Base-by-base conservation (phyloP, 2,888 invertebrate species). In the Sycophila texana region DNA sequence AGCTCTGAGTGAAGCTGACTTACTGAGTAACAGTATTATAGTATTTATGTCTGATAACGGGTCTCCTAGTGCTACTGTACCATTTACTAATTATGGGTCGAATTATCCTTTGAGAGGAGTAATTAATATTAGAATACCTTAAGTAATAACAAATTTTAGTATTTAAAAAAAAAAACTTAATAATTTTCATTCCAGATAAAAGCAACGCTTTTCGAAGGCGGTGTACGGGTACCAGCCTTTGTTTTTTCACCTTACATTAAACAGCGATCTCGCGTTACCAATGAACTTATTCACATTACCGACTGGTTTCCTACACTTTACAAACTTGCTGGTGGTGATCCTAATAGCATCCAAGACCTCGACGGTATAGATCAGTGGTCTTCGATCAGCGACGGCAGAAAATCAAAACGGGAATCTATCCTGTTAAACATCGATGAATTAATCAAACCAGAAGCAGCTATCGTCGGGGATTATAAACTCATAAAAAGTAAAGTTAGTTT, bases 131-230 rank as follows among this genome's bases (percentile, higher is more conserved):
- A 58, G 16, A 53, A 26, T 74, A 39, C 22, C n/a, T n/a, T n/a
- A n/a, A n/a, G n/a, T 7, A 63, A 26, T 26, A 0, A 57, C 16
- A 20, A 57, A 0, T 26, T 20, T 0, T 1, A n/a, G 3, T 18
- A 12, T 51, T 55, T 49, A 39, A 26, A 12, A 57, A 22, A 49
- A 26, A 20, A 63, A 18, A 18, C 4, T n/a, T n/a, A n/a, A n/a
- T n/a, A 10, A 14, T 39, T 66, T 18, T 22, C 60, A 13, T 55
- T 70, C 4, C 82, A 93, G 94, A 92, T 94, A 88, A 98, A 98
- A 90, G 92, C 93, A 83, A 94, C 96, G 0, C 92, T 96, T 0
- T 97, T 95, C 93, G 98, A 98, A 91, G 98, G 98, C 3, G 97
- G 94, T 0, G 92, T 97, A 0, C 92, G 96, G 77, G 95, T 95